phyloP scores from a whole-genome alignment of 1,140 invertebrate genomes.

The Magallana gigas region DNA sequence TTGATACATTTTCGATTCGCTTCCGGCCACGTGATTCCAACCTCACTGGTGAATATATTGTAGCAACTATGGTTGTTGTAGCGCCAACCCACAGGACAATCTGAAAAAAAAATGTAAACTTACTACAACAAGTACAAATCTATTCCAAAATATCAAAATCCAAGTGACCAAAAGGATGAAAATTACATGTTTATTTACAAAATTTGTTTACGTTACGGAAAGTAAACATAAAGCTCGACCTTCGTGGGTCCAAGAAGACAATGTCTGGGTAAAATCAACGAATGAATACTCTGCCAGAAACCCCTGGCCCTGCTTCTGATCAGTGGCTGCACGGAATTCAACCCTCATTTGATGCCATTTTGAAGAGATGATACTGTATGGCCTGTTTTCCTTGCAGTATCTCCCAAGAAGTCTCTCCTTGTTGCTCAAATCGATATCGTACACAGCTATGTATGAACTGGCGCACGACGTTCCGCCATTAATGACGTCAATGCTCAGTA shows the following conservation, averaged over 20 bases:
- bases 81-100: slow-evolving; percentile 43
- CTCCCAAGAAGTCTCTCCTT: slow-evolving; percentile 7
- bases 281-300: slow-evolving; percentile 53
- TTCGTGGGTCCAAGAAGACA: not conserved
- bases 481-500: slow-evolving; percentile 47
- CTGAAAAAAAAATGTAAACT: slow-evolving; percentile 39
- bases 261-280: slow-evolving; percentile 43
- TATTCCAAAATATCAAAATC: too few relatives aligned
- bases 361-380: slow-evolving; percentile 34
- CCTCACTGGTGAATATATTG: not conserved
- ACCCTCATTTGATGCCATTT: slow-evolving; percentile 55
- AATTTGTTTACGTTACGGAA: too few relatives aligned
- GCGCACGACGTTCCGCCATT: slow-evolving; percentile 34
- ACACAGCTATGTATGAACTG: slow-evolving; percentile 46
- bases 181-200: too few relatives aligned
- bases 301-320: not conserved
- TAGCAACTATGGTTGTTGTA: slow-evolving; percentile 44
- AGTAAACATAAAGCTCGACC: not conserved
- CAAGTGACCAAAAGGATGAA: too few relatives aligned
- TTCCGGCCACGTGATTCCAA: slow-evolving; percentile 48
- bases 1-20: slow-evolving; percentile 26
- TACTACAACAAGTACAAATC: too few relatives aligned
- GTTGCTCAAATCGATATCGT: slow-evolving; percentile 39
- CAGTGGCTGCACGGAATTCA: slow-evolving; percentile 46
- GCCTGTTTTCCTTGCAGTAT: slow-evolving; percentile 46